phyloP scores from a whole-genome alignment of 2,113 vertebrate genomes.

The Smithornis capensis region DNA sequence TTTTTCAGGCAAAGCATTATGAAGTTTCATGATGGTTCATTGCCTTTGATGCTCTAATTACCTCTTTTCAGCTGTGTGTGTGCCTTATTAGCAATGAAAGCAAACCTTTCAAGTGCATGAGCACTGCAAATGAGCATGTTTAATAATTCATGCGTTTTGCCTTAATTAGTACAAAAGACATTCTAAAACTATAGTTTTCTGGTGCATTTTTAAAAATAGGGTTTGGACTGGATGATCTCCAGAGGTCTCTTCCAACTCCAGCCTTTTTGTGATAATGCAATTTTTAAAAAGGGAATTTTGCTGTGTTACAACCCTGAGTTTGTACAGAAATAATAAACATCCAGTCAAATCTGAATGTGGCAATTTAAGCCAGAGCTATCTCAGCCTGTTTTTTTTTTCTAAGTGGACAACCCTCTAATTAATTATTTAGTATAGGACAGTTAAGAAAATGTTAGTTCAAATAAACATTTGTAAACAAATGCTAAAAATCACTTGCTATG shows the following conservation, averaged over 20 bases:
- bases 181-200: slow-evolving; percentile 25
- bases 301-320: background rate
- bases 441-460: background rate
- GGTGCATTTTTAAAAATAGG: slow-evolving; percentile 10
- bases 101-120: slow-evolving; percentile 53
- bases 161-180: slow-evolving; percentile 25
- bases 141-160: slow-evolving; percentile 58
- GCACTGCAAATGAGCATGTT: slow-evolving; percentile 44
- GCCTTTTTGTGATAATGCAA: background rate
- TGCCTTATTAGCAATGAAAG: slow-evolving; percentile 54
- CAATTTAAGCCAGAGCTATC: background rate
- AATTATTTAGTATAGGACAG: background rate
- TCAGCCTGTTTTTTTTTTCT: background rate
- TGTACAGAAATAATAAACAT: background rate
- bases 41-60: slow-evolving; percentile 71
- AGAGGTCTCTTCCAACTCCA: background rate
- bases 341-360: background rate
- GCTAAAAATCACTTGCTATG: background rate
- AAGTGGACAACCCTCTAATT: background rate
- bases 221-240: background rate
- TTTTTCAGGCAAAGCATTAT: slow-evolving; percentile 35
- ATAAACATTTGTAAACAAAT: slow-evolving; percentile 23
- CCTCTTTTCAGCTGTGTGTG: slow-evolving; percentile 36
- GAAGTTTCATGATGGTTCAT: slow-evolving; percentile 56
- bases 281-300: background rate